These are phyloP conservation scores for Cephalopterus ornatus DNA, from an alignment of 2,113 vertebrate genomes.

Conservation along the genomic window DNA sequence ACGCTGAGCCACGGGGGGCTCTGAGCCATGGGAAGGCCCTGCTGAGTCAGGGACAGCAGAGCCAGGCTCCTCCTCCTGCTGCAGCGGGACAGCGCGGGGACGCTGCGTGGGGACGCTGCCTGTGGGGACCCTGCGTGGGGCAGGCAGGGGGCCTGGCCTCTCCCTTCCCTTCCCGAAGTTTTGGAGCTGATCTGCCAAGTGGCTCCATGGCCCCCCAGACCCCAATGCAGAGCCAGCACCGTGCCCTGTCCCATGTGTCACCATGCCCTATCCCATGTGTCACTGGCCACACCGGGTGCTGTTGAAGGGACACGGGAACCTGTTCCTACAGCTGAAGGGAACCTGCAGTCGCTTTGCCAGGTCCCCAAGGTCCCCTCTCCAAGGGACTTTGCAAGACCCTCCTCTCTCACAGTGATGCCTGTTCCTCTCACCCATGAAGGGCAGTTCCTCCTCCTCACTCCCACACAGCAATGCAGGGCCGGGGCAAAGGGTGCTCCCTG, in stretches of 20 bases:
- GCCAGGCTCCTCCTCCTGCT: not conserved
- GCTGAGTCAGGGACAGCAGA: not conserved
- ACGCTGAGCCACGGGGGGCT: not conserved
- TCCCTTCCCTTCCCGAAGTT: not conserved
- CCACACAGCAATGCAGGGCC: accelerated
- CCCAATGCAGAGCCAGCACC: accelerated
- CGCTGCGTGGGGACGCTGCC: not conserved
- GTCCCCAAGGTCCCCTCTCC: not conserved
- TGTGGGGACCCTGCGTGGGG: not conserved
- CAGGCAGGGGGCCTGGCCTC: not conserved
- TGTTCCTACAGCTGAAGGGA: not conserved
- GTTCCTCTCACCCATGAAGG: not conserved
- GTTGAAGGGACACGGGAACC: not conserved
- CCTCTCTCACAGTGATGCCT: not conserved
- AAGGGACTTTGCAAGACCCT: not conserved
- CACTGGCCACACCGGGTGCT: not conserved
- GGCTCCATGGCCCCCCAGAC: not conserved
- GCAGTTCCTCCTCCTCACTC: not conserved
- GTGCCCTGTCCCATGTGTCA: not conserved
- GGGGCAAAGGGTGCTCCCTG: not conserved
- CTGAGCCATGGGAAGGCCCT: not conserved
- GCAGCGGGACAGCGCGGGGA: not conserved
- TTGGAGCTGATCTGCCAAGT: not conserved
- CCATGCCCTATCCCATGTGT: not conserved
- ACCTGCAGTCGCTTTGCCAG: not conserved